Conservation (phyloP, 2,113 vertebrate species). For the Sapayoa aenigma region DNA sequence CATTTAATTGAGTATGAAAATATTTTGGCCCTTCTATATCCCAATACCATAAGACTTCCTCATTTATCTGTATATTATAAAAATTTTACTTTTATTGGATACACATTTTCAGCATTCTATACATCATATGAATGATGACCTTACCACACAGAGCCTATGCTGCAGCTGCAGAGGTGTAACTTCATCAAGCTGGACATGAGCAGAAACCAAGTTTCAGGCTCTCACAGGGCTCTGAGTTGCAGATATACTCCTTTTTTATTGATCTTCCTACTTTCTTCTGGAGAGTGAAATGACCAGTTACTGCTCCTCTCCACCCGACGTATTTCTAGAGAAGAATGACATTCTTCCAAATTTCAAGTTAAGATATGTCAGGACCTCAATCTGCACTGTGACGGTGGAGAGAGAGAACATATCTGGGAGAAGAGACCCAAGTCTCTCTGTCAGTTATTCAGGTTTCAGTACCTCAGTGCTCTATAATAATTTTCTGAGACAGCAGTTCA, state of each 20-base stretch:
- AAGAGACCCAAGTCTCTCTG: neutral
- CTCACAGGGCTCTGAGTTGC: neutral
- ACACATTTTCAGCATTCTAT: neutral
- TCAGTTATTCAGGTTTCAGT: neutral
- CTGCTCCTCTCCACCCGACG: neutral
- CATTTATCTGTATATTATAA: neutral
- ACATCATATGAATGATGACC: neutral
- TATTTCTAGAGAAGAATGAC: neutral
- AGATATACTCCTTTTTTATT: neutral
- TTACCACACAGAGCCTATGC: neutral
- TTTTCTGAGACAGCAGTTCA: neutral
- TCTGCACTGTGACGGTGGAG: neutral
- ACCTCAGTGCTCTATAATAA: too few relatives aligned
- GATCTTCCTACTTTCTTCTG: neutral
- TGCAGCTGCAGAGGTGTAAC: neutral
- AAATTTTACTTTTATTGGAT: neutral
- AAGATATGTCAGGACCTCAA: neutral
- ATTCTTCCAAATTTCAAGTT: neutral
- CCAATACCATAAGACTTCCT: neutral
- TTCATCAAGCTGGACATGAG: rapidly evolving
- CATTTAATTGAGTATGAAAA: neutral
- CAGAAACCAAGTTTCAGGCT: neutral
- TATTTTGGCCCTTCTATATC: neutral
- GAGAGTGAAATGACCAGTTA: neutral
- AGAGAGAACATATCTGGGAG: neutral